Conservation (phyloP, 1,140 invertebrate species). For the Mactra quadrangularis region DNA sequence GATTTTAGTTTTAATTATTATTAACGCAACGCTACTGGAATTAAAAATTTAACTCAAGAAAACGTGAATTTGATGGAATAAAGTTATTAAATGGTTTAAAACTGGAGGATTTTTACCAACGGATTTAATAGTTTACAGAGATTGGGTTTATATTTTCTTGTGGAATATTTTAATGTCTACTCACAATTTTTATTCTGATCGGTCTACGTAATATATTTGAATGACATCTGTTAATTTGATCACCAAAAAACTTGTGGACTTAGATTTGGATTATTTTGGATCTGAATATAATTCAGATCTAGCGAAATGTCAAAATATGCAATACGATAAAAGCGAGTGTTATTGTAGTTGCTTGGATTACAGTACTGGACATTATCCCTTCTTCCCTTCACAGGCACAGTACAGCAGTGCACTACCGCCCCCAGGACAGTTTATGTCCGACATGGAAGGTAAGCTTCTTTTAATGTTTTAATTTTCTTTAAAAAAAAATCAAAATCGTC, state of each 20-base stretch:
- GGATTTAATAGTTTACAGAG: no score
- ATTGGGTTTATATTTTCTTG: no score
- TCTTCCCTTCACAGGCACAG: slow-evolving; percentile 42
- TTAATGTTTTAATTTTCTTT: no score
- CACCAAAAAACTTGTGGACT: background rate
- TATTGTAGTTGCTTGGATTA: slow-evolving; percentile 10
- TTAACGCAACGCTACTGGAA: no score
- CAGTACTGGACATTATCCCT: slow-evolving; percentile 19
- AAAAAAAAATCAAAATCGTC: no score
- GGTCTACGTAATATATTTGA: slow-evolving; percentile 20
- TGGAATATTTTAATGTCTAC: no score
- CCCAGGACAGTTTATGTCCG: slow-evolving; percentile 58
- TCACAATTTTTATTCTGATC: no score
- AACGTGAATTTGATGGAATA: no score
- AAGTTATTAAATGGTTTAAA: no score
- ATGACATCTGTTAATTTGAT: slow-evolving; percentile 19
- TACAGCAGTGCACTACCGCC: slow-evolving; percentile 50
- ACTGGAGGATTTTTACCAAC: no score
- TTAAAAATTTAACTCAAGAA: no score
- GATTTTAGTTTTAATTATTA: no score
- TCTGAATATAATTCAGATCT: slow-evolving; percentile 8
- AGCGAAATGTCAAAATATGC: slow-evolving; percentile 53
- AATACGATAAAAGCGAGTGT: slow-evolving; percentile 21
- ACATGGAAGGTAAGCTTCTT: slow-evolving; percentile 59
- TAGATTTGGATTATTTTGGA: slow-evolving; percentile 5